These are phyloP conservation scores for Scaptomyza tumidula DNA, from an alignment of 2,888 invertebrate species.

Conservation along the genomic window DNA sequence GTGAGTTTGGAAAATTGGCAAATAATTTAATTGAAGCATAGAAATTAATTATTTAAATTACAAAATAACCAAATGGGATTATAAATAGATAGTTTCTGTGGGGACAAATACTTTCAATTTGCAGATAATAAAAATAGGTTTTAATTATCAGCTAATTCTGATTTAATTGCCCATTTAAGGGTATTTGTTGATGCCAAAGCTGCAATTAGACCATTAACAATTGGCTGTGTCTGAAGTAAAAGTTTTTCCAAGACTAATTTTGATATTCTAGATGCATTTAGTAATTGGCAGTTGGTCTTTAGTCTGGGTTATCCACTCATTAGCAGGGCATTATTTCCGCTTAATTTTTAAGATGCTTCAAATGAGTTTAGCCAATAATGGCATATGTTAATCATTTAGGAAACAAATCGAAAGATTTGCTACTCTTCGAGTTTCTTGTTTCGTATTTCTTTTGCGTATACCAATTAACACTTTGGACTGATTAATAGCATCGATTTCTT, in stretches of 20 bases:
- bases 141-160: background rate
- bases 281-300: background rate
- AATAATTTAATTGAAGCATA: slow-evolving; percentile 25
- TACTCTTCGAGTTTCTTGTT: background rate
- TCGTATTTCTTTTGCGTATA: slow-evolving; percentile 30
- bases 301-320: background rate
- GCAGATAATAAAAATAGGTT: background rate
- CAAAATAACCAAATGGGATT: background rate
- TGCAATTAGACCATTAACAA: background rate
- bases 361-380: slow-evolving; percentile 4
- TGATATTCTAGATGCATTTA: too few species aligned
- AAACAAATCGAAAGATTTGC: background rate
- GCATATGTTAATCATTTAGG: background rate
- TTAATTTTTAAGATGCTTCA: background rate
- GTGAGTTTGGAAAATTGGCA: slow-evolving; percentile 8
- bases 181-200: background rate
- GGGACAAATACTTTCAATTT: background rate
- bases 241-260: background rate
- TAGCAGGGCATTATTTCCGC: background rate
- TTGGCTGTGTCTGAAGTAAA: background rate
- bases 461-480: slow-evolving; percentile 54
- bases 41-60: slow-evolving; percentile 1
- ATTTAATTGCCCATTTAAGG: slow-evolving; percentile 3
- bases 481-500: slow-evolving; percentile 38
- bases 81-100: background rate